Base-by-base conservation (phyloP, 1,140 invertebrate species). In the Heliothis subflexa region DNA sequence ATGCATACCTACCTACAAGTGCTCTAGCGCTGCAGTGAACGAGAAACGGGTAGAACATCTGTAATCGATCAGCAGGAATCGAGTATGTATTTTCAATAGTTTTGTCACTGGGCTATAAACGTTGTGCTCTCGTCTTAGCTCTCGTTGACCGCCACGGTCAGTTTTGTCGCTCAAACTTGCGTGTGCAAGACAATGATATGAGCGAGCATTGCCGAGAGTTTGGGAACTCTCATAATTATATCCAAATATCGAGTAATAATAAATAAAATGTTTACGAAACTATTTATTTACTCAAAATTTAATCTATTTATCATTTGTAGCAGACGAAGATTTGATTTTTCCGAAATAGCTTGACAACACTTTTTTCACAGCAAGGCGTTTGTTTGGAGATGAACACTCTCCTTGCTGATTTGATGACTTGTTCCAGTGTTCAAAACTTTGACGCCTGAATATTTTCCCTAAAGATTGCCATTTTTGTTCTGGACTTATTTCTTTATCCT, bases 391-490 rank as follows among this genome's bases (percentile, higher is more conserved):
- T 45, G 90, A 88, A 81, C 78, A 81, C 78, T 94, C 93, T 33
- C 89, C 91, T 80, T 88, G 86, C 62, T 88, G 85, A 70, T 75
- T 88, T 18, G 87, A 25, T 14, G 85, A 81, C 71, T 91, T 91
- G 71, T 82, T 88, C 86, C 89, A 93, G 47, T 90, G 84, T 73
- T 93, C 92, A 80, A 91, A 89, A 78, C 89, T 92, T 89, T 93
- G 92, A 16, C 92, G 91, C 61, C 90, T 86, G 76, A 94, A 94
- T 16, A 94, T 85, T 85, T 94, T 94, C 2, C 93, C 93, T 81
- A 94, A 82, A 25, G 92, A 93, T 76, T 94, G 93, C 92, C 92
- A 94, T 83, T 94, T 94, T 79, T 92, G 91, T 77, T 94, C 92
- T 14, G 89, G 86, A 45, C 74, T 86, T 68, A 92, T 86, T 78